phyloP scores from a whole-genome alignment of 2,888 invertebrate species.

The Nemoura dubitans region DNA sequence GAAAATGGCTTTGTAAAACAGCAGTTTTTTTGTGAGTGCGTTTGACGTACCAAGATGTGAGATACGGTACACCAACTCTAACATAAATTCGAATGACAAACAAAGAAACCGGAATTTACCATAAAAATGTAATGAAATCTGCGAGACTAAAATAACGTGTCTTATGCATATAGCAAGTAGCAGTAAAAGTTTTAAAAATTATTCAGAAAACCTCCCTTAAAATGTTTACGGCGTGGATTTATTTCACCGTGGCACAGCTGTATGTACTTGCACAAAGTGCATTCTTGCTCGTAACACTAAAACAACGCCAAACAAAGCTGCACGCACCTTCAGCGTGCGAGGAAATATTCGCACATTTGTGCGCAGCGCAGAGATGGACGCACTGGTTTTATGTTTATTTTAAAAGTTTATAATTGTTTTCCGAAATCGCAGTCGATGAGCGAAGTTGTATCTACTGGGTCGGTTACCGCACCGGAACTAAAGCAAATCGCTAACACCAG shows the following conservation, averaged over 20 bases:
- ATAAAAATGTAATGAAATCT: background rate
- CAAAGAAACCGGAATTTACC: background rate
- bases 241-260: background rate
- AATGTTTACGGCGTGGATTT: background rate
- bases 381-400: too few relatives aligned
- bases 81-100: background rate
- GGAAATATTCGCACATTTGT: too few relatives aligned
- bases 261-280: background rate
- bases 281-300: background rate
- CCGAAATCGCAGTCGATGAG: too few relatives aligned
- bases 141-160: background rate
- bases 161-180: background rate
- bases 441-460: too few relatives aligned
- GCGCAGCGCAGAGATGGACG: too few relatives aligned
- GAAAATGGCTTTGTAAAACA: background rate
- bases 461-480: too few relatives aligned
- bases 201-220: background rate
- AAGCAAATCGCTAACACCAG: too few relatives aligned
- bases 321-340: too few relatives aligned
- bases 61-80: background rate
- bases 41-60: background rate
- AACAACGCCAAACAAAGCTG: background rate
- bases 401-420: too few relatives aligned
- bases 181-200: background rate
- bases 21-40: background rate